These are phyloP conservation scores for Pachyseris speciosa DNA, from an alignment of 64 coral and sea anemone genomes.

Conservation along the genomic window DNA sequence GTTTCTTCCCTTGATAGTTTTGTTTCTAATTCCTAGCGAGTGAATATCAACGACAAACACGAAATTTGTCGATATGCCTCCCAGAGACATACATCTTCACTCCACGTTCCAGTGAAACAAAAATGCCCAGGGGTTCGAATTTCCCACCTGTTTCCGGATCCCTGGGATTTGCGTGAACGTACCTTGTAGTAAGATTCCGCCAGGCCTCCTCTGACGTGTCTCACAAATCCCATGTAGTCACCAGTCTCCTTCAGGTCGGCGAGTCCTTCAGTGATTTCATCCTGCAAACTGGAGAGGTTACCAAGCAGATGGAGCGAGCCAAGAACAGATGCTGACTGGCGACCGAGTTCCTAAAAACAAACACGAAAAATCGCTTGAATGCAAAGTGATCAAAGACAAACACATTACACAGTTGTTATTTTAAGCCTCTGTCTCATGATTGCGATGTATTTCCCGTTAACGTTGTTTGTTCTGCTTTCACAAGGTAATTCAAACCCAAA, in stretches of 20 bases:
- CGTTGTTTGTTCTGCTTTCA: no score
- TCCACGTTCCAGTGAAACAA: no score
- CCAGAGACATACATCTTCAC: no score
- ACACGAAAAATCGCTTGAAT: background rate
- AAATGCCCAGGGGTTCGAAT: no score
- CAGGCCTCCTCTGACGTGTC: slow-evolving; percentile 83
- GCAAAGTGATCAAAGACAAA: background rate
- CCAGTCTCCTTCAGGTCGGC: slow-evolving; percentile 89
- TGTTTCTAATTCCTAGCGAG: no score
- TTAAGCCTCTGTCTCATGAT: no score
- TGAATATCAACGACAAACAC: no score
- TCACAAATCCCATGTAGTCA: slow-evolving; percentile 88
- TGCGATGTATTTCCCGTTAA: no score
- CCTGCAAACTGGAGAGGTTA: slow-evolving; percentile 84
- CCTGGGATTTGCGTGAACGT: no score
- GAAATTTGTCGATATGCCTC: no score
- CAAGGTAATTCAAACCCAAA: no score
- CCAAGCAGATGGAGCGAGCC: slow-evolving; percentile 95
- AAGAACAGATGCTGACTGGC: slow-evolving; percentile 89
- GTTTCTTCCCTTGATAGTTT: no score
- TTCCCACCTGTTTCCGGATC: background rate
- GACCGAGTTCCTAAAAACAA: slow-evolving; percentile 81
- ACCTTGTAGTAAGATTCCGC: slow-evolving; percentile 95
- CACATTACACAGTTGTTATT: background rate
- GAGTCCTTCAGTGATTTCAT: slow-evolving; percentile 82